These are phyloP conservation scores for Ailurus styani DNA, from an alignment of 2,113 vertebrate genomes.

Conservation along the genomic window DNA sequence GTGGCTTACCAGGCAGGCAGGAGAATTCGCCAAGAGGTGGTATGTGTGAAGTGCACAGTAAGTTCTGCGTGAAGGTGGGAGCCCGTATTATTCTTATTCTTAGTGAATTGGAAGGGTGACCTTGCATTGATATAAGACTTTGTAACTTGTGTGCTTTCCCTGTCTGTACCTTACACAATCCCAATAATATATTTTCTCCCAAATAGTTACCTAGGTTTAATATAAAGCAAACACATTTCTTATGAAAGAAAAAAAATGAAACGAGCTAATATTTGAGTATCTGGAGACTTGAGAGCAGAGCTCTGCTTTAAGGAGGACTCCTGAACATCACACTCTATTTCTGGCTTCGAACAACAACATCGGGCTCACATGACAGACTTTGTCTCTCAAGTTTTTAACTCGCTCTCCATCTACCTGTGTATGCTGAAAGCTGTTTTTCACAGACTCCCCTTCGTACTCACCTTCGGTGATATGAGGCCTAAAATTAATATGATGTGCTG, in stretches of 20 bases:
- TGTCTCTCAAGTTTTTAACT: constrained; percentile 3
- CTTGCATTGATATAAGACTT: background rate
- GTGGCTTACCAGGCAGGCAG: background rate
- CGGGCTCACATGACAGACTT: background rate
- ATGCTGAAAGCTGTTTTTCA: background rate
- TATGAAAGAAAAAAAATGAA: background rate
- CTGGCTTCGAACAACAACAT: background rate
- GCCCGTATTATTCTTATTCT: background rate
- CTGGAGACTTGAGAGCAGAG: background rate
- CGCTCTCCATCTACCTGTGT: background rate
- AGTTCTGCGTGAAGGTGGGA: background rate
- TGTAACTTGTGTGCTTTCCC: background rate
- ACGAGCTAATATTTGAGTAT: background rate
- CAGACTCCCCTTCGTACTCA: background rate
- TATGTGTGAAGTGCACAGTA: background rate
- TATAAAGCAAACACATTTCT: background rate
- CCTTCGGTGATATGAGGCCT: background rate
- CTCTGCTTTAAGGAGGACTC: background rate
- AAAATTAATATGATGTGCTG: background rate
- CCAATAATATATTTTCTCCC: background rate
- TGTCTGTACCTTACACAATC: background rate
- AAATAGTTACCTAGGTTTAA: background rate
- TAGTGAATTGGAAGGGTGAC: background rate
- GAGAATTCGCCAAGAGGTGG: background rate
- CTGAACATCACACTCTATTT: background rate